Conservation (phyloP, 92 coral and sea anemone genomes). For the Epizoanthus ramosus region DNA sequence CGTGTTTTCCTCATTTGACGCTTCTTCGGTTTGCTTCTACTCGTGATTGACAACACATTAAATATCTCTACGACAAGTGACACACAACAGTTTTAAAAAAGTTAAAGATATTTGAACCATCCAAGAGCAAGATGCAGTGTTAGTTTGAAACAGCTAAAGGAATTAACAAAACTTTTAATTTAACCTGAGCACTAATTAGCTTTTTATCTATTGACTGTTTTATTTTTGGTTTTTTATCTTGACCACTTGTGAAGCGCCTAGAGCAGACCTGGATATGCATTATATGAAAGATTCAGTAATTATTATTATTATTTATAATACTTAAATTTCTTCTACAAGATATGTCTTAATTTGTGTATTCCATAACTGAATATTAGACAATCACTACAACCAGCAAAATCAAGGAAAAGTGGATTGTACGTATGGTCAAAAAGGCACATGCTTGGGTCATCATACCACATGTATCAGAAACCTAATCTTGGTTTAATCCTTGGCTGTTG, state of each 20-base stretch:
- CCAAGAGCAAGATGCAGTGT: background rate
- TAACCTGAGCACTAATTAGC: too few relatives aligned
- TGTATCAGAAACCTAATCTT: background rate
- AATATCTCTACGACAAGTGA: constrained; percentile 20
- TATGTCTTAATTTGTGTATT: too few relatives aligned
- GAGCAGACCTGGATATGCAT: too few relatives aligned
- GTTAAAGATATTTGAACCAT: background rate
- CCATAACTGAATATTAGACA: too few relatives aligned
- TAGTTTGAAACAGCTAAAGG: background rate
- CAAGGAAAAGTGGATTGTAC: background rate
- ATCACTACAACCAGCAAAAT: too few relatives aligned
- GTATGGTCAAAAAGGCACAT: background rate
- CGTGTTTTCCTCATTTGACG: background rate
- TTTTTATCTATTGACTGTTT: background rate
- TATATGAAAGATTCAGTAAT: too few relatives aligned
- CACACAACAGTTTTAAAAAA: background rate
- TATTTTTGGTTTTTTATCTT: too few relatives aligned
- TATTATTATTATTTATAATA: too few relatives aligned
- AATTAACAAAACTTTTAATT: background rate
- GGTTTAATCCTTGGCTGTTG: background rate
- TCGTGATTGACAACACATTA: background rate
- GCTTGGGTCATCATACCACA: background rate
- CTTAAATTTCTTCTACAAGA: too few relatives aligned
- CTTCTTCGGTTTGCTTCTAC: background rate
- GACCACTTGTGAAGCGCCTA: too few relatives aligned